A percentile compares a stretch with the other conserved stretches of the same genome.
Conservation (phyloP, 2,888 invertebrate species). For the Osmoderma eremita region DNA sequence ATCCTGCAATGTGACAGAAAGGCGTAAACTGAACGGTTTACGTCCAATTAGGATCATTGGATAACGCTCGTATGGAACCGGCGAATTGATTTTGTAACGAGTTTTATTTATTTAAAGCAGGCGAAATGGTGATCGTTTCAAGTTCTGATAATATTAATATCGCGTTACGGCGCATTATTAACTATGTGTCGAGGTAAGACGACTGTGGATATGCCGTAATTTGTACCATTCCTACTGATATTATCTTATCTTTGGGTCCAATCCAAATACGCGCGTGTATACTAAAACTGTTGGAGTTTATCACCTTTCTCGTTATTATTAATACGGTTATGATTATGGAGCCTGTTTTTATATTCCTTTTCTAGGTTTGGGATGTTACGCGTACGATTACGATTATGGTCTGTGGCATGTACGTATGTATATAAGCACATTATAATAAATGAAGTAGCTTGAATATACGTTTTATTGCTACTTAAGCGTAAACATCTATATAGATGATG, state of each 20-base stretch:
- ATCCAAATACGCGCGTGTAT: neutral
- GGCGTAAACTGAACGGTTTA: slow-evolving; percentile 47
- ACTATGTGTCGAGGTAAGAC: slow-evolving; percentile 33
- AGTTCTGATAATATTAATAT: slow-evolving; percentile 40
- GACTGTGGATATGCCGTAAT: slow-evolving; percentile 31
- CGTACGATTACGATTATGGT: too few species aligned
- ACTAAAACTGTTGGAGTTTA: slow-evolving; percentile 7
- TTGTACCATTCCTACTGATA: slow-evolving; percentile 21
- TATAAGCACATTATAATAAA: neutral
- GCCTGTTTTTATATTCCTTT: slow-evolving; percentile 14
- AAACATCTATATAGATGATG: too few species aligned
- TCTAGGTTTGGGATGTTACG: neutral
- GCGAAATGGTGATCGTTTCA: slow-evolving; percentile 34
- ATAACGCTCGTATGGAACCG: slow-evolving; percentile 41
- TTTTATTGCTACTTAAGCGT: slow-evolving; percentile 1
- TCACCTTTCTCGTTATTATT: slow-evolving; percentile 16
- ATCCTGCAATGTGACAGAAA: slow-evolving; percentile 45
- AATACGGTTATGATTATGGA: slow-evolving; percentile 16
- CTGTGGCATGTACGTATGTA: too few species aligned
- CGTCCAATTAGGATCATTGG: slow-evolving; percentile 47
- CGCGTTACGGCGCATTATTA: slow-evolving; percentile 35
- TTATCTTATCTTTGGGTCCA: slow-evolving; percentile 21
- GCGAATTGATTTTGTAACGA: slow-evolving; percentile 41
- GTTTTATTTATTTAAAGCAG: slow-evolving; percentile 39
- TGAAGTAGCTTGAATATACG: neutral